Percentiles rank a stretch among this genome's conserved stretches.
Conservation (phyloP, 2,113 vertebrate genomes). For the Urocynchramus pylzowi region DNA sequence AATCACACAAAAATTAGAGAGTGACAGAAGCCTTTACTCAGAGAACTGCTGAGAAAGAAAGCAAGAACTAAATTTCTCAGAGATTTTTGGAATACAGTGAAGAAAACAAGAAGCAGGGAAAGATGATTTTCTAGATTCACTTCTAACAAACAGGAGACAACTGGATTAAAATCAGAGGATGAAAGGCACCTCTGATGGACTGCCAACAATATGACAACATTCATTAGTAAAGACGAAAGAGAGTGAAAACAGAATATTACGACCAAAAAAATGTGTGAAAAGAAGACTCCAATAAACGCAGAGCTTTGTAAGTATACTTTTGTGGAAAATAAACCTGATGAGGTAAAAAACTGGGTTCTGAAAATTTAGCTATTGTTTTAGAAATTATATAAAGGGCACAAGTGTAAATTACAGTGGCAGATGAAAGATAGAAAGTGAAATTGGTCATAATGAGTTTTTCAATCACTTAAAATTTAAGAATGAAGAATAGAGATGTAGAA, state of each 20-base stretch:
- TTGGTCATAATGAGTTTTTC: background rate
- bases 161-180: background rate
- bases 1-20: background rate
- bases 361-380: background rate
- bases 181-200: background rate
- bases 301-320: background rate
- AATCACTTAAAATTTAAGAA: background rate
- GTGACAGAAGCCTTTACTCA: background rate
- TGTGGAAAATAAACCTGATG: background rate
- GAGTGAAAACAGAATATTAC: background rate
- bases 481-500: background rate
- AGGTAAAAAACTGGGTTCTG: background rate
- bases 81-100: background rate
- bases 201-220: background rate
- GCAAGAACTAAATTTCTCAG: background rate
- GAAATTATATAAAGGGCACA: background rate
- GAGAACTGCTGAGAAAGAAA: background rate
- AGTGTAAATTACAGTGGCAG: background rate
- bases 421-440: background rate
- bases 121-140: background rate
- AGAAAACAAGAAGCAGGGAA: background rate
- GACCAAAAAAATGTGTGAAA: background rate
- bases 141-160: background rate
- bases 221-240: background rate
- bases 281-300: background rate